Base-by-base conservation (phyloP, 2,888 invertebrate species). In the Andrena minutula region DNA sequence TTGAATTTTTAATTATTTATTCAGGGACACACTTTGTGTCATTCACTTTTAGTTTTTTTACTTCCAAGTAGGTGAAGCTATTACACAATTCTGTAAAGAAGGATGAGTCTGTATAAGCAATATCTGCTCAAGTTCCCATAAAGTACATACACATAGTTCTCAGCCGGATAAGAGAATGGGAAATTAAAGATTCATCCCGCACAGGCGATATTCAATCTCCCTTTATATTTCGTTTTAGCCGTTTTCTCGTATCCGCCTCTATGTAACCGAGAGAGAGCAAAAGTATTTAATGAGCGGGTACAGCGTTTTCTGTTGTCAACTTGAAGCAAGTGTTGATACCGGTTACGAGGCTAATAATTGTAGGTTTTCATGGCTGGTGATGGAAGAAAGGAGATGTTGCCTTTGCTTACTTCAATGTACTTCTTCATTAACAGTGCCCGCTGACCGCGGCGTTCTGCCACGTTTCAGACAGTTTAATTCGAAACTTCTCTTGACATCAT, bases 281-380 rank as follows among this genome's bases (percentile, higher is more conserved):
- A 79, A 79, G 64, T 70, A 79, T 79, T 79, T 79, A 79, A 79
- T 79, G 65, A 79, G 79, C 32, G 41, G 79, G 65, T 79, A 79
- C 65, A 79, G 12, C 47, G 60, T 71, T 79, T 65, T 79, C 60
- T 32, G 79, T 79, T 79, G 79, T 79, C 79, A 79, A 79, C 79
- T 79, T 79, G 51, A 12, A 66, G 60, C 65, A 79, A 79, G 71
- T 79, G 79, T 79, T 79, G 79, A 79, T 79, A 71, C 79, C 79
- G 79, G 79, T 79, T 79, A 79, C 79, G 65, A 53, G 79, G 65
- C 35, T 30, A 79, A 79, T 79, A 79, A 79, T 79, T 79, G 65
- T 53, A 20, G 79, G 79, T 66, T 79, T 79, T 79, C 79, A 79
- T n/a, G 41, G 58, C 47, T 53, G 41, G 41, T 66, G 79, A 79